These are phyloP conservation scores for Drosophila willistoni DNA, from an alignment of 1,140 invertebrate genomes.

Conservation along the genomic window DNA sequence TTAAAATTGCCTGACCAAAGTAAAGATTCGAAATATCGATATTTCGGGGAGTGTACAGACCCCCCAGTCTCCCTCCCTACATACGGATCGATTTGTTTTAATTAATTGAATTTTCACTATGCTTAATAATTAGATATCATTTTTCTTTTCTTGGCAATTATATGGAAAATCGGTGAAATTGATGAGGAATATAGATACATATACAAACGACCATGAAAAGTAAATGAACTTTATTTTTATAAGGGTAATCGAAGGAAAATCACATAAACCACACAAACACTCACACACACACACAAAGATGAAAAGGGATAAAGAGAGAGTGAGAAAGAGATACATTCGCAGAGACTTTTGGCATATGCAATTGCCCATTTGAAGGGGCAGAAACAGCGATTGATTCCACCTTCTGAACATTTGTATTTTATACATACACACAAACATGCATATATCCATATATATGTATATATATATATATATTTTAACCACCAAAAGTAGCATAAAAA, in stretches of 20 bases:
- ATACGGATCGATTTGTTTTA: too few relatives aligned
- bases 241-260: not conserved
- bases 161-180: too few relatives aligned
- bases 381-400: slow-evolving; percentile 45
- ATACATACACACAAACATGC: not conserved
- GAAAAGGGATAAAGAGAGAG: not conserved
- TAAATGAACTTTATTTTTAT: not conserved
- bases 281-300: not conserved
- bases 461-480: not conserved
- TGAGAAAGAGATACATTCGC: slow-evolving; percentile 38
- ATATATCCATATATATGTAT: not conserved
- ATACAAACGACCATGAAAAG: not conserved
- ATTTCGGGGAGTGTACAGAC: too few relatives aligned
- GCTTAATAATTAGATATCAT: too few relatives aligned
- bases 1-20: too few relatives aligned
- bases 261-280: not conserved
- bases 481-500: slow-evolving; percentile 49
- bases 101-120: too few relatives aligned
- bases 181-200: not conserved
- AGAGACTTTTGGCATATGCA: slow-evolving; percentile 51
- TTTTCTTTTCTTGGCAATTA: too few relatives aligned
- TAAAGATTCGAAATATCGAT: too few relatives aligned
- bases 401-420: slow-evolving; percentile 20
- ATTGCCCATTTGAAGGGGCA: slow-evolving; percentile 28
- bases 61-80: too few relatives aligned